Percentiles rank a stretch among this genome's conserved stretches.
These are phyloP conservation scores for Callimico goeldii DNA, from an alignment of 2,797 vertebrate genomes.

Conservation along the genomic window DNA sequence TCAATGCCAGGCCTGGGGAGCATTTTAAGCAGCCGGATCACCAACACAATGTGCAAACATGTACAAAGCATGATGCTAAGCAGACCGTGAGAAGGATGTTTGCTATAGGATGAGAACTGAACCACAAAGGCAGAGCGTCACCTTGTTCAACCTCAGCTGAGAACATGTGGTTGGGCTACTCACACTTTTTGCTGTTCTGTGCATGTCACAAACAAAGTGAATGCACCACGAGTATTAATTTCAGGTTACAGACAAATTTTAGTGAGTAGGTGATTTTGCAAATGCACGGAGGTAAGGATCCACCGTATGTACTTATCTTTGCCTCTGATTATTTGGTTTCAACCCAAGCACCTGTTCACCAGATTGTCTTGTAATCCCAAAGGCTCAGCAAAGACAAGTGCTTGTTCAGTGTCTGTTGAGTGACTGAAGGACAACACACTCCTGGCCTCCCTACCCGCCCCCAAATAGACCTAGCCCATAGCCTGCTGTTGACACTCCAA, in stretches of 20 bases:
- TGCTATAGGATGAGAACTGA: background rate
- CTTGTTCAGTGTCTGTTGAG: background rate
- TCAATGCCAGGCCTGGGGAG: background rate
- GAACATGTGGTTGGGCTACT: accelerated
- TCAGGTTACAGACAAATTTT: background rate
- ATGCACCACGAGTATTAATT: accelerated
- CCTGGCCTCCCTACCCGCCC: background rate
- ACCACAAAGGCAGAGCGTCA: accelerated
- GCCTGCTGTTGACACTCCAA: background rate
- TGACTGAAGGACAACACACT: background rate
- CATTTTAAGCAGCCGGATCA: background rate
- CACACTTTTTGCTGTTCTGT: background rate
- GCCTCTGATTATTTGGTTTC: background rate
- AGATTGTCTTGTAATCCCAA: background rate
- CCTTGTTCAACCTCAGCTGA: background rate
- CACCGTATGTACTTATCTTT: background rate
- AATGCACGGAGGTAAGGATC: background rate
- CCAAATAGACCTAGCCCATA: background rate
- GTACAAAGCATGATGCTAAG: background rate
- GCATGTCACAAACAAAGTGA: accelerated
- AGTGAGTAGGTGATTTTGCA: background rate
- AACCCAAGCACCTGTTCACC: background rate
- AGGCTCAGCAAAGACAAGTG: background rate
- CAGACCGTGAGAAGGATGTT: background rate
- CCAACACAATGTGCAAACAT: background rate